These are phyloP conservation scores for Formica exsecta DNA, from an alignment of 1,140 invertebrate genomes.

Conservation along the genomic window DNA sequence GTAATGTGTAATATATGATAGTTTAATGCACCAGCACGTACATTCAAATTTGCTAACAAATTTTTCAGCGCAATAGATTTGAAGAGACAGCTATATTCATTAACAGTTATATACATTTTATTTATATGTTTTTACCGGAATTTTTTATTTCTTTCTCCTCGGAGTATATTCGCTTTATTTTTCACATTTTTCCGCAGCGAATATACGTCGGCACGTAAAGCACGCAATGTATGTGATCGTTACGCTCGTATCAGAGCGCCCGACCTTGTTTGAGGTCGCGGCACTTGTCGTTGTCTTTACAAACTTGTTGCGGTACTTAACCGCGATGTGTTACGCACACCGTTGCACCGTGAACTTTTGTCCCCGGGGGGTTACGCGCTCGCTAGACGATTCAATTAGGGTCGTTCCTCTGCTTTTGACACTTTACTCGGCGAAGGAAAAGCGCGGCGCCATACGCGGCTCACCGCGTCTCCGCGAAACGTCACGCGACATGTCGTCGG, in stretches of 20 bases:
- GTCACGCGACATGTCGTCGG: conserved; percentile 43
- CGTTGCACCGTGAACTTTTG: conserved; percentile 29
- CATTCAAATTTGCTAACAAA: not conserved
- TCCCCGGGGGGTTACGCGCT: conserved; percentile 43
- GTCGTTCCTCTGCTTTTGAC: conserved; percentile 66
- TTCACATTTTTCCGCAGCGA: not conserved
- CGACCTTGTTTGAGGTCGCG: conserved; percentile 20
- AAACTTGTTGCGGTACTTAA: conserved; percentile 44
- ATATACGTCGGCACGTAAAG: conserved; percentile 7
- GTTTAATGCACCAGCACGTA: not conserved
- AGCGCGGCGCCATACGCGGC: conserved; percentile 27
- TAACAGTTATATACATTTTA: not conserved
- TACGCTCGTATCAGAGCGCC: conserved; percentile 13
- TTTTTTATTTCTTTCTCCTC: not conserved
- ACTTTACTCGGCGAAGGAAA: conserved; percentile 54
- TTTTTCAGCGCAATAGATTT: not conserved
- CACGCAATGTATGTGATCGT: conserved; percentile 26
- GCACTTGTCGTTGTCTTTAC: conserved; percentile 47
- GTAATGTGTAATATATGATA: not conserved
- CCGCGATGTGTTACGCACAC: conserved; percentile 49
- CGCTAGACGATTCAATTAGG: conserved; percentile 66
- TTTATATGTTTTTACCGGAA: not conserved
- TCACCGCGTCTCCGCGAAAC: conserved; percentile 24
- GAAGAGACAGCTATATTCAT: not conserved
- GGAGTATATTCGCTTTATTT: not conserved